Evolutionary conservation across 1,140 invertebrate species (phyloP), one percentile per base, ranked within the genome.

Genomic region (Fopius arisanus): DNA sequence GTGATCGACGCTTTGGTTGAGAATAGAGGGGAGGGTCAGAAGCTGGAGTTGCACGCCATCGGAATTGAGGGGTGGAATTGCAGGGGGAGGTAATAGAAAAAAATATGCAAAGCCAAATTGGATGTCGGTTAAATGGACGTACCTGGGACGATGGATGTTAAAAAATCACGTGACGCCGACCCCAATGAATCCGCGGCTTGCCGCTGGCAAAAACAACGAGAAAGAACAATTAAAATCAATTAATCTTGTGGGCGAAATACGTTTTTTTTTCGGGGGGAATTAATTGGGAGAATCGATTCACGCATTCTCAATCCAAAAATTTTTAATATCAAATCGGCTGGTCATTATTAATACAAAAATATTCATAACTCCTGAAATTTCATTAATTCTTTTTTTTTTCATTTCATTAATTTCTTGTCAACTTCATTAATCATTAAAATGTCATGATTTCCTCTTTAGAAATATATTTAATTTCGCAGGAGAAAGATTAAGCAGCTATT

Each of bases 101-200:
- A 76, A 76, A 76, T 76, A 71, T 73, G 68, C 75, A 73, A 29
- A 33, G 63, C 48, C 54, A 79, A 79, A 79, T 79, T 77, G 69
- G 77, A 79, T 74, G 73, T 75, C 72, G 70, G 62, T 75, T 79
- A 78, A 78, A 79, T 75, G 75, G 72, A 70, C 70, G 73, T 73
- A 62, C 66, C 70, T 54, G 43, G 41, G 66, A 63, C 66, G 74
- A 75, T 75, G 43, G 67, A 77, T 71, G 76, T 75, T 75, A 74
- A 79, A 79, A 79, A 79, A 79, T 76, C 78, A 79, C 71, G 43
- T 73, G 43, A 73, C 72, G 37, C 26, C 40, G 43, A 54, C 67
- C 67, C 14, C 28, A 70, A 76, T 73, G 31, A 76, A 66, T 63
- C 62, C 31, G 51, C 19, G 16, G 67, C 28, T 59, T 70, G n/a